These are phyloP conservation scores for Cepaea nemoralis DNA, from an alignment of 1,140 invertebrate species.

Conservation along the genomic window DNA sequence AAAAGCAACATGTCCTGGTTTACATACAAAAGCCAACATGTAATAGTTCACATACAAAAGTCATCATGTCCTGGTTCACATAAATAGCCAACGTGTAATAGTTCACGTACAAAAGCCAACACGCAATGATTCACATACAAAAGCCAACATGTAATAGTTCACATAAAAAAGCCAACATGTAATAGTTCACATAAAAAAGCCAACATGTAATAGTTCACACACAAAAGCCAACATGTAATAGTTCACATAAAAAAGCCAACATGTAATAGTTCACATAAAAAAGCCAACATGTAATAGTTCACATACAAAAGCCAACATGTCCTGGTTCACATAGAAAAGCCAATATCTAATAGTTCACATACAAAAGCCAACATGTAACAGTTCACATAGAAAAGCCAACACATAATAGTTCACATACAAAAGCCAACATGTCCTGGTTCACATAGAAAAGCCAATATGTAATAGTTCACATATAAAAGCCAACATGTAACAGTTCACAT, in stretches of 20 bases:
- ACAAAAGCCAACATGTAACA: too few relatives aligned
- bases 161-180: too few relatives aligned
- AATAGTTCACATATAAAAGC: not conserved
- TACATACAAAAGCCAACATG: too few relatives aligned
- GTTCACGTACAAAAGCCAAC: too few relatives aligned
- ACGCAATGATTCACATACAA: too few relatives aligned
- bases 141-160: too few relatives aligned
- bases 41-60: too few relatives aligned
- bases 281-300: not conserved
- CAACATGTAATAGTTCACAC: not conserved
- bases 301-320: not conserved
- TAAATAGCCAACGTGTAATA: too few relatives aligned
- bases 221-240: not conserved
- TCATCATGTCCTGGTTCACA: too few relatives aligned
- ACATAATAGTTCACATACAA: too few relatives aligned
- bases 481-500: not conserved
- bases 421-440: not conserved
- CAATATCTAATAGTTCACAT: not conserved
- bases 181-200: not conserved
- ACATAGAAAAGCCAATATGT: not conserved
- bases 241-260: not conserved
- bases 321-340: not conserved
- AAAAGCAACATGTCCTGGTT: not conserved
- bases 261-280: not conserved
- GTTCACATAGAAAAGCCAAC: too few relatives aligned